Percentiles rank a stretch among this genome's conserved stretches.
These are phyloP conservation scores for Isaurus tuberculatus DNA, from an alignment of 92 coral and sea anemone species.

Conservation along the genomic window DNA sequence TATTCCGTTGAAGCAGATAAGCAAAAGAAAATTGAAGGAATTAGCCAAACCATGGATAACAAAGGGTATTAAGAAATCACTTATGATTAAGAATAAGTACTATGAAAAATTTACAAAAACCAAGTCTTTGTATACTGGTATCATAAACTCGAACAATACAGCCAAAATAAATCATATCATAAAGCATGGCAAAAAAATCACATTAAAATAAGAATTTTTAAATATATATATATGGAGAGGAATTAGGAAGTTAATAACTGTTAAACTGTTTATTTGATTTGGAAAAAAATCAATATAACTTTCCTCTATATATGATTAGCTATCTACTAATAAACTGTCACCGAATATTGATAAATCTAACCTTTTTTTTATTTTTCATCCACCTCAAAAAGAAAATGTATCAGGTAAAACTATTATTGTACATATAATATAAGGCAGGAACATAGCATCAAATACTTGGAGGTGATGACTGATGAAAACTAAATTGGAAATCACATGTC, in stretches of 20 bases:
- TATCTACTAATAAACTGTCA: too few species aligned
- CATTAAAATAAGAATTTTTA: constrained; percentile 4
- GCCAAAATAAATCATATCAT: constrained; percentile 36
- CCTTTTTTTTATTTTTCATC: too few species aligned
- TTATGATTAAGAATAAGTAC: constrained; percentile 24
- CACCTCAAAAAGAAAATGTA: too few species aligned
- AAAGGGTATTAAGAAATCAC: constrained; percentile 21
- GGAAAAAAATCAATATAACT: too few species aligned
- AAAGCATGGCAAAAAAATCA: constrained; percentile 29
- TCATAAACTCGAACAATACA: constrained; percentile 32
- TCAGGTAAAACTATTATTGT: too few species aligned
- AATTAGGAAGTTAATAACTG: background rate
- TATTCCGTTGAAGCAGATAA: constrained; percentile 28
- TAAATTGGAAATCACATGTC: too few species aligned
- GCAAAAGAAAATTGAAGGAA: constrained; percentile 22
- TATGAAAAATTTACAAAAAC: constrained; percentile 14
- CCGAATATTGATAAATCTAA: too few species aligned
- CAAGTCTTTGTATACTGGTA: constrained; percentile 25
- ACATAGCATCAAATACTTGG: too few species aligned
- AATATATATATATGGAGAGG: constrained; percentile 31
- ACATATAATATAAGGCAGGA: too few species aligned
- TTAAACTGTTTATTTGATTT: too few species aligned
- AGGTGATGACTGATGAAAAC: too few species aligned
- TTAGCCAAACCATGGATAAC: constrained; percentile 24
- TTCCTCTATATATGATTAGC: too few species aligned